Conservation (phyloP, 2,888 invertebrate species). For the Acanthosepion esculentum region DNA sequence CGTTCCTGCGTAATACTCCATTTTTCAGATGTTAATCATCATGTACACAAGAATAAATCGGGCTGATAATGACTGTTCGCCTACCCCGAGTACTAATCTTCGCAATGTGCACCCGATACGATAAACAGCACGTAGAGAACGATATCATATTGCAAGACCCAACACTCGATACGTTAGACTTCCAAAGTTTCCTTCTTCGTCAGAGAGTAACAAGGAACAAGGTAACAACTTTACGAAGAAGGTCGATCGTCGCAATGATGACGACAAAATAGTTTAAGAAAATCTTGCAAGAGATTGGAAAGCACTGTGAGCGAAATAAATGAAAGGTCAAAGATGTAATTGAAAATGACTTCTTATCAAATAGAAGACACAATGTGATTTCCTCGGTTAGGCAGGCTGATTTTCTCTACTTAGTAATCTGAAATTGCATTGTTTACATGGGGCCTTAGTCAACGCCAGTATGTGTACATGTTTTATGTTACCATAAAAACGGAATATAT, state of each 20-base stretch:
- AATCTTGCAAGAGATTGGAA: no score
- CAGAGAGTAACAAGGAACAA: background rate
- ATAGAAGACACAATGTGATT: no score
- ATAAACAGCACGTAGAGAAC: background rate
- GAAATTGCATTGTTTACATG: no score
- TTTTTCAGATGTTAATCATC: slow-evolving; percentile 33
- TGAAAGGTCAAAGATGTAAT: no score
- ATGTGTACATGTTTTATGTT: no score
- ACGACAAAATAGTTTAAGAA: no score
- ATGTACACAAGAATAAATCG: slow-evolving; percentile 6
- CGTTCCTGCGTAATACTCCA: background rate
- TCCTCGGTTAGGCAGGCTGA: no score
- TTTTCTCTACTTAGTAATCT: no score
- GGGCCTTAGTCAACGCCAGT: no score
- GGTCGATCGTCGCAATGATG: background rate
- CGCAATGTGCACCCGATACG: background rate
- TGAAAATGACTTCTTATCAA: no score
- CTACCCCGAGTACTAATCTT: background rate
- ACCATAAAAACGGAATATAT: no score
- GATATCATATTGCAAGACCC: background rate
- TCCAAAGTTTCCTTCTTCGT: background rate
- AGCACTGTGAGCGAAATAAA: no score
- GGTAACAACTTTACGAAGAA: background rate
- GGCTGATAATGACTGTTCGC: background rate
- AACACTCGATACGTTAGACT: background rate